Conservation (phyloP, 1,140 invertebrate species). For the Drosophila lacteicornis region DNA sequence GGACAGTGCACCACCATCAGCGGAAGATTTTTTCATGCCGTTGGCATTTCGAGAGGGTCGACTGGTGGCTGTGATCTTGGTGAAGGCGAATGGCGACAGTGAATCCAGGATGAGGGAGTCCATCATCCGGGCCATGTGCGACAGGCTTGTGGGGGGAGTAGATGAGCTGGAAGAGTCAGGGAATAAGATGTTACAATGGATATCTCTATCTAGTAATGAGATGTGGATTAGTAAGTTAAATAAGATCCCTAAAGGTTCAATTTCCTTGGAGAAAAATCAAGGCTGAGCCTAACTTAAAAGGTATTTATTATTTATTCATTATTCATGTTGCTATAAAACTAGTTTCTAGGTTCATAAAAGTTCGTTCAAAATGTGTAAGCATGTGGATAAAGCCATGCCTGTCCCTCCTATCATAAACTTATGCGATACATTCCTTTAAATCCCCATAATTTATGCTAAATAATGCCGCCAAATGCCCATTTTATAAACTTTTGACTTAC, state of each 20-base stretch:
- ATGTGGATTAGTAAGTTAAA: neutral
- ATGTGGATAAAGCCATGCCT: neutral
- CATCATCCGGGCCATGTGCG: constrained; percentile 90
- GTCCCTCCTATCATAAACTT: neutral
- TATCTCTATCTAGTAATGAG: neutral
- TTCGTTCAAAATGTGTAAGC: neutral
- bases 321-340: too few relatives aligned
- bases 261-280: neutral
- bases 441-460: neutral
- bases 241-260: too few relatives aligned
- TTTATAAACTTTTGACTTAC: constrained; percentile 16
- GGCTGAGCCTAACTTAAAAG: too few relatives aligned
- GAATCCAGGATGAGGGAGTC: constrained; percentile 89
- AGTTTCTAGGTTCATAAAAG: too few relatives aligned
- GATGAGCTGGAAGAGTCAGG: constrained; percentile 69
- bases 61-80: constrained; percentile 87
- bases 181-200: neutral
- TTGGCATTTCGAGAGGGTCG: constrained; percentile 66
- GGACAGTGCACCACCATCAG: constrained; percentile 27
- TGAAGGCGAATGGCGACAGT: constrained; percentile 87
- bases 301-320: too few relatives aligned
- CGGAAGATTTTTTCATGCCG: constrained; percentile 42
- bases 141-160: constrained; percentile 86
- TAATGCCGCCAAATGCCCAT: neutral
- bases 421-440: neutral